phyloP scores from a whole-genome alignment of 2,888 invertebrate species.

The Pollenia griseotomentosa region DNA sequence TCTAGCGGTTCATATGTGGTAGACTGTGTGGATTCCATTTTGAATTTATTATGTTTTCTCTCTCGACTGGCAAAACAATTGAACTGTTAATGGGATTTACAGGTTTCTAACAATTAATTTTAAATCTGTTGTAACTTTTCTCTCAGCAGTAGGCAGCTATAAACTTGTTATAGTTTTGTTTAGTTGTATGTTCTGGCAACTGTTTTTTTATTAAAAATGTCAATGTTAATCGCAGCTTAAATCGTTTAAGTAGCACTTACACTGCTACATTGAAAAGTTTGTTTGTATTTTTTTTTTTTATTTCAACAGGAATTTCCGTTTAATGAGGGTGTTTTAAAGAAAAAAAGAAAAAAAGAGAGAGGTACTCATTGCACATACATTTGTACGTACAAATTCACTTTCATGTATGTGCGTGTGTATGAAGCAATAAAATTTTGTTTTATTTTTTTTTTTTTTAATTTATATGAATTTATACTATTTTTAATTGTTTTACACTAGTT shows the following conservation, averaged over 20 bases:
- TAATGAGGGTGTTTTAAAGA: background rate
- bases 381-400: slow-evolving; percentile 4
- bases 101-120: slow-evolving; percentile 11
- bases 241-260: slow-evolving; percentile 37
- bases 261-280: slow-evolving; percentile 10
- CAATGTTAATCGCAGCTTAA: slow-evolving; percentile 54
- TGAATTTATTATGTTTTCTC: slow-evolving; percentile 43
- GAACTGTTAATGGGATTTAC: slow-evolving; percentile 15
- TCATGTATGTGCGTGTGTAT: background rate
- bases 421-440: background rate
- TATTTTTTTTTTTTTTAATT: background rate
- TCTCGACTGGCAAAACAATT: background rate
- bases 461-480: slow-evolving; percentile 2
- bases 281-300: background rate
- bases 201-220: slow-evolving; percentile 21
- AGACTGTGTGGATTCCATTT: slow-evolving; percentile 82
- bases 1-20: slow-evolving; percentile 83
- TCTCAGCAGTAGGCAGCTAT: slow-evolving; percentile 9
- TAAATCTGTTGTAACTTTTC: background rate
- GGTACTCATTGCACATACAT: slow-evolving; percentile 3
- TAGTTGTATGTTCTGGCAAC: background rate
- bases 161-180: background rate
- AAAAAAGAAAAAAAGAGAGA: slow-evolving; percentile 14
- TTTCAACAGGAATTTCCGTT: slow-evolving; percentile 33
- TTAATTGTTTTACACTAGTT: background rate